phyloP scores from a whole-genome alignment of 2,113 vertebrate species.

The Shinisaurus crocodilurus region DNA sequence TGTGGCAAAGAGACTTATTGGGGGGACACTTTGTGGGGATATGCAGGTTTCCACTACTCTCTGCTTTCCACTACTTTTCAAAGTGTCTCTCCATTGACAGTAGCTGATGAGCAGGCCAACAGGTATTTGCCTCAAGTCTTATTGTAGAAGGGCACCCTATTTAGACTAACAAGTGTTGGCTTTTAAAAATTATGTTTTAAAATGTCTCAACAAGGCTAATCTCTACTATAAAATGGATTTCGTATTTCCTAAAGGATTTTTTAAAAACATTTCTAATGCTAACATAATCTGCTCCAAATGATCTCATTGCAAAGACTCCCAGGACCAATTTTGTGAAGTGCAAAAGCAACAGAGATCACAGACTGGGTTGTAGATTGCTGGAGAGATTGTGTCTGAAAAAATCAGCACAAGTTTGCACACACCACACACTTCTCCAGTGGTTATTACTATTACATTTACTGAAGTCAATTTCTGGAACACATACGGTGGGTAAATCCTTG shows the following conservation, averaged over 20 bases:
- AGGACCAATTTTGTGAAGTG: neutral
- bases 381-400: neutral
- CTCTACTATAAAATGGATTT: slow-evolving; percentile 50
- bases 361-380: neutral
- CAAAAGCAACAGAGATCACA: neutral
- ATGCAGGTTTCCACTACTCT: too few relatives aligned
- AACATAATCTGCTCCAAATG: neutral
- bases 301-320: neutral
- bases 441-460: neutral
- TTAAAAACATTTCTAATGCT: neutral
- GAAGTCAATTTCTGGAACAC: neutral
- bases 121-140: too few relatives aligned
- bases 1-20: too few relatives aligned
- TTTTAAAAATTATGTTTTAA: slow-evolving; percentile 55
- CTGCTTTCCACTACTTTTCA: neutral
- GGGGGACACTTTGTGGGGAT: too few relatives aligned
- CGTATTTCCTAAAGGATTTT: neutral
- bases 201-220: slow-evolving; percentile 57
- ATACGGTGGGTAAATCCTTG: neutral
- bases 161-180: slow-evolving; percentile 39
- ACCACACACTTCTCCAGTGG: neutral
- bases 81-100: neutral
- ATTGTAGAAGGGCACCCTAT: neutral
- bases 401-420: neutral
- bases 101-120: neutral